phyloP scores from a whole-genome alignment of 2,888 invertebrate genomes.

The Agonopterix arenella region DNA sequence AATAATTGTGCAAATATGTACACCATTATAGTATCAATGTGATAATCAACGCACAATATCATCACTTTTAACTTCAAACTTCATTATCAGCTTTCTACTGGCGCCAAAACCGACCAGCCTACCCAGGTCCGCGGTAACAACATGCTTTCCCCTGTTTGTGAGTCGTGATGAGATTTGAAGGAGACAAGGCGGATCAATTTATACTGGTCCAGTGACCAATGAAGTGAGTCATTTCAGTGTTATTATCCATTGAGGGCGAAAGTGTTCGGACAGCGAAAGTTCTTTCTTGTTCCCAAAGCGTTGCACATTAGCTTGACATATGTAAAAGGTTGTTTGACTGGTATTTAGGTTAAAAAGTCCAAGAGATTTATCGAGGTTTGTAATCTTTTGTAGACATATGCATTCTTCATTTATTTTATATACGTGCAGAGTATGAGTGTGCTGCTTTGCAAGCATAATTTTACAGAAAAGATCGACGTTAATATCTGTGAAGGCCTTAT shows the following conservation, averaged over 20 bases:
- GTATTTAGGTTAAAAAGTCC: slow-evolving; percentile 2
- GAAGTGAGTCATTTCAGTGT: slow-evolving; percentile 36
- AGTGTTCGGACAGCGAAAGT: slow-evolving; percentile 59
- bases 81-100: slow-evolving; percentile 19
- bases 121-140: slow-evolving; percentile 8
- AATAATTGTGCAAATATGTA: not conserved
- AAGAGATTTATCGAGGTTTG: too few species aligned
- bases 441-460: too few species aligned
- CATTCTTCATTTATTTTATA: too few species aligned
- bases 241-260: slow-evolving; percentile 54
- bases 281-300: slow-evolving; percentile 6
- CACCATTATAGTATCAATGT: not conserved
- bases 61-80: not conserved
- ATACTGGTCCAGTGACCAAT: slow-evolving; percentile 24
- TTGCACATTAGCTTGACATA: too few species aligned
- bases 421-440: too few species aligned
- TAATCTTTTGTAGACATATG: too few species aligned
- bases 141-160: slow-evolving; percentile 8
- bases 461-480: too few species aligned
- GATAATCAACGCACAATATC: slow-evolving; percentile 1
- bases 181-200: slow-evolving; percentile 4
- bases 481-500: too few species aligned
- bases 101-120: slow-evolving; percentile 8
- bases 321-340: slow-evolving; percentile 34
- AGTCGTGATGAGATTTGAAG: not conserved